Evolutionary conservation across 2,797 vertebrate species (phyloP).

Genomic region (Pseudochirops corinnae): DNA sequence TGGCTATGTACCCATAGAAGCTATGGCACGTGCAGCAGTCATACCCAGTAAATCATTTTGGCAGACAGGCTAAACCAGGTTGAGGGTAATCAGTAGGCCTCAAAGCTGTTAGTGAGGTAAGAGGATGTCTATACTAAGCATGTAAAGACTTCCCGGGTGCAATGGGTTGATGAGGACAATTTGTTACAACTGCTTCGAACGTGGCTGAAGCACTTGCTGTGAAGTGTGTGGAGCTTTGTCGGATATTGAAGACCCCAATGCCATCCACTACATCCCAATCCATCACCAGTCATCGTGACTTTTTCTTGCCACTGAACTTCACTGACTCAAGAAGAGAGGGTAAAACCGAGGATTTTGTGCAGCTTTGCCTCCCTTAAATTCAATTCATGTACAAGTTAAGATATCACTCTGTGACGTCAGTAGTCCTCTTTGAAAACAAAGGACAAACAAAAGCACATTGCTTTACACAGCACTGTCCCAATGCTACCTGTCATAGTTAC

Average conservation of each 20-base stretch:
- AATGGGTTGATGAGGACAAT: background rate
- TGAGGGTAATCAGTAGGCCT: background rate
- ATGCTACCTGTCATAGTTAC: background rate
- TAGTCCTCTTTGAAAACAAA: background rate
- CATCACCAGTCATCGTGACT: background rate
- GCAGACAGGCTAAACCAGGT: background rate
- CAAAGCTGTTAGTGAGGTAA: background rate
- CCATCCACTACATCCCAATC: background rate
- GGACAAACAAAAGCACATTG: background rate
- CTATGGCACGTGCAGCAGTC: background rate
- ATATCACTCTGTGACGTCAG: background rate
- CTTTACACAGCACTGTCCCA: background rate
- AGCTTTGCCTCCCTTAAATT: background rate
- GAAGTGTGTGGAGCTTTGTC: background rate
- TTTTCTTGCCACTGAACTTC: no score
- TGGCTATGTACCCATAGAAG: background rate
- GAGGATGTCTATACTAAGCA: no score
- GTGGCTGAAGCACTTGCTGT: background rate
- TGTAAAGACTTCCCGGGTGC: background rate
- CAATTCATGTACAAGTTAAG: background rate
- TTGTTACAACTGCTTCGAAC: background rate
- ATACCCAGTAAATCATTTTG: background rate
- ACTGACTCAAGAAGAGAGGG: no score
- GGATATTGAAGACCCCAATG: no score
- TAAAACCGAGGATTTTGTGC: no score